These are phyloP conservation scores for Scyliorhinus canicula DNA, from an alignment of 2,797 vertebrate species.

Conservation along the genomic window DNA sequence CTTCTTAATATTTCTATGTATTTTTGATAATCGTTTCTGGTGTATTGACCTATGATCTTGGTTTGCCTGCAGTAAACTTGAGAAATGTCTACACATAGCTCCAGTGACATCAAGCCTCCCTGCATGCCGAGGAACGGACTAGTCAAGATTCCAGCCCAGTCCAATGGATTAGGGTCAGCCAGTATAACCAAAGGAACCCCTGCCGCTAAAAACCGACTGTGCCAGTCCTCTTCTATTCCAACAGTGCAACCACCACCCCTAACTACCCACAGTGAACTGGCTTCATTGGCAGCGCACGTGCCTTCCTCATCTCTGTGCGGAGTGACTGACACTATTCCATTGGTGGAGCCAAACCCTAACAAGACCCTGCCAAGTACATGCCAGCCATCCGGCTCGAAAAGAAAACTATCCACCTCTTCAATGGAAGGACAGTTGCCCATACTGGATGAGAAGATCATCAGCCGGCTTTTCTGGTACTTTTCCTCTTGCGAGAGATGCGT, in stretches of 20 bases:
- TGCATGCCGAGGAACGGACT: slow-evolving; percentile 92
- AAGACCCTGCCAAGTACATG: slow-evolving; percentile 53
- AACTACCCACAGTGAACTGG: slow-evolving; percentile 69
- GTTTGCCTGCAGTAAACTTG: slow-evolving; percentile 66
- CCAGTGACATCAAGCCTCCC: slow-evolving; percentile 88
- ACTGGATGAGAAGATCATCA: slow-evolving; percentile 91
- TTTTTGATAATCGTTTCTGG: not conserved
- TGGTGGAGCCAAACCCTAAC: slow-evolving; percentile 55
- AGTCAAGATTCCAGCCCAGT: slow-evolving; percentile 87
- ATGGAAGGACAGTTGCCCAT: slow-evolving; percentile 75
- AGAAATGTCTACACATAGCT: slow-evolving; percentile 86
- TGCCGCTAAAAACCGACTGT: slow-evolving; percentile 90
- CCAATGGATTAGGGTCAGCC: slow-evolving; percentile 87
- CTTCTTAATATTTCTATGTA: not conserved
- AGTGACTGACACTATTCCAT: slow-evolving; percentile 53
- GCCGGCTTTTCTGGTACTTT: slow-evolving; percentile 93
- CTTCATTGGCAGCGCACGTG: slow-evolving; percentile 68
- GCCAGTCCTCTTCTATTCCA: slow-evolving; percentile 87
- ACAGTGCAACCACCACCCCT: slow-evolving; percentile 76
- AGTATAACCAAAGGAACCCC: slow-evolving; percentile 99
- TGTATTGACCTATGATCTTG: slow-evolving; percentile 1
- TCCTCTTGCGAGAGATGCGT: slow-evolving; percentile 88
- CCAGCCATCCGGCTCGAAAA: slow-evolving; percentile 57
- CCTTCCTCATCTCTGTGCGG: slow-evolving; percentile 66
- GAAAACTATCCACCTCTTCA: slow-evolving; percentile 55